Evolutionary conservation across 2,113 vertebrate species (phyloP).

Genomic region (Erythrocercus mccallii): DNA sequence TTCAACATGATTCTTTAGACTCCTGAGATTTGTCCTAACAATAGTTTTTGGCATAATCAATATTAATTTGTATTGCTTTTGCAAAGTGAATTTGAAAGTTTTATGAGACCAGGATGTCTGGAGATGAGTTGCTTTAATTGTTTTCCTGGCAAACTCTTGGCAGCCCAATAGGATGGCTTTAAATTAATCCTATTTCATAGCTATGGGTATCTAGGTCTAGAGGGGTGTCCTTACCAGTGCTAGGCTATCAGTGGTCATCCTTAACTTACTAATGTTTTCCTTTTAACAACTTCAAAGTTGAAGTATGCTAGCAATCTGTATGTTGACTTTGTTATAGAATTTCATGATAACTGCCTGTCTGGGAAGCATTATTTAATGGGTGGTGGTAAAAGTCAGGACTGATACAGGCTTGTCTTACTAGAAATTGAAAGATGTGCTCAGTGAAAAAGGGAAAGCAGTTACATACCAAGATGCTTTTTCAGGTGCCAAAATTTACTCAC

Average conservation of each 20-base stretch:
- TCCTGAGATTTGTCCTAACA: not conserved
- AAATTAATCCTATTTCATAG: not conserved
- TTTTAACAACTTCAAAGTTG: not conserved
- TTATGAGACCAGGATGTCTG: not conserved
- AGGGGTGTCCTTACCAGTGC: not conserved
- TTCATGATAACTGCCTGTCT: not conserved
- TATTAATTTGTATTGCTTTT: not conserved
- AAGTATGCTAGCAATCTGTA: not conserved
- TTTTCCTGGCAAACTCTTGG: not conserved
- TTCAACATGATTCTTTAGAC: not conserved
- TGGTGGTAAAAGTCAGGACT: not conserved
- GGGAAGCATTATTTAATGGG: not conserved
- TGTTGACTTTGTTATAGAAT: not conserved
- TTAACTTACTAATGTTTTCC: not conserved
- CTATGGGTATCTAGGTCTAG: not conserved
- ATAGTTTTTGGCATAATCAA: not conserved
- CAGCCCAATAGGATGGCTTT: not conserved
- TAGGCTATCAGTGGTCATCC: not conserved
- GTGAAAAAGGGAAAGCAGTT: not conserved
- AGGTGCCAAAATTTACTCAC: not conserved
- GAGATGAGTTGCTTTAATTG: not conserved
- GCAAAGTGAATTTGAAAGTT: not conserved
- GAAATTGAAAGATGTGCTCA: not conserved
- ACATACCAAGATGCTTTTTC: not conserved
- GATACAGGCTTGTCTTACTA: not conserved